Percentiles rank a stretch among this genome's conserved stretches.
These are phyloP conservation scores for Manacus vitellinus DNA, from an alignment of 2,113 vertebrate genomes.

Conservation along the genomic window DNA sequence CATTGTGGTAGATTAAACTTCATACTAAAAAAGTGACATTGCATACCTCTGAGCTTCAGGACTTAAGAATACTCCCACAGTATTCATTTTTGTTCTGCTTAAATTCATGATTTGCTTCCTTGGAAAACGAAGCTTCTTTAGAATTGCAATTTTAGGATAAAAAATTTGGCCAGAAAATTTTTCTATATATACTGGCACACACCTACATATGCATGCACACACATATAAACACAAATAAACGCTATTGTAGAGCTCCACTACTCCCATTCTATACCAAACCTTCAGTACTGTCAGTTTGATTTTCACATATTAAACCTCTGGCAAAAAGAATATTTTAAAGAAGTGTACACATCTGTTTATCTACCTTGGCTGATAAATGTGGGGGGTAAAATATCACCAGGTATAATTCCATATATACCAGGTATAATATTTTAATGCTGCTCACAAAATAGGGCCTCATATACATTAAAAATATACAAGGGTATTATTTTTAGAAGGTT, in stretches of 20 bases:
- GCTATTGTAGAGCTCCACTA: background rate
- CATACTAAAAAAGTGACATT: background rate
- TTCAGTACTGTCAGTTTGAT: background rate
- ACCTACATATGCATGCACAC: rapidly evolving
- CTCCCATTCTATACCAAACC: background rate
- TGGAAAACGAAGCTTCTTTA: background rate
- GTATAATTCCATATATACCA: background rate
- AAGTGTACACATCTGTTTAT: background rate
- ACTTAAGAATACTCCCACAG: background rate
- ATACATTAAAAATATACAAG: background rate
- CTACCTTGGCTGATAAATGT: background rate
- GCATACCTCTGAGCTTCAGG: background rate
- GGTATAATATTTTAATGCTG: background rate
- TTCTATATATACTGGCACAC: background rate
- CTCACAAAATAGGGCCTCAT: background rate
- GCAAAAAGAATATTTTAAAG: background rate
- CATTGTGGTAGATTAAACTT: background rate
- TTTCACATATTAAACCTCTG: background rate
- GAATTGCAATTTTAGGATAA: background rate
- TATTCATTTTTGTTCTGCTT: background rate
- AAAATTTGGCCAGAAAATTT: background rate
- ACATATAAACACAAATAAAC: background rate
- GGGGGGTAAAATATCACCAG: background rate
- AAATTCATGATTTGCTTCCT: background rate
- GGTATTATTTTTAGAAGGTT: background rate